phyloP scores from a whole-genome alignment of 2,888 invertebrate species.

The Elmis aenea region DNA sequence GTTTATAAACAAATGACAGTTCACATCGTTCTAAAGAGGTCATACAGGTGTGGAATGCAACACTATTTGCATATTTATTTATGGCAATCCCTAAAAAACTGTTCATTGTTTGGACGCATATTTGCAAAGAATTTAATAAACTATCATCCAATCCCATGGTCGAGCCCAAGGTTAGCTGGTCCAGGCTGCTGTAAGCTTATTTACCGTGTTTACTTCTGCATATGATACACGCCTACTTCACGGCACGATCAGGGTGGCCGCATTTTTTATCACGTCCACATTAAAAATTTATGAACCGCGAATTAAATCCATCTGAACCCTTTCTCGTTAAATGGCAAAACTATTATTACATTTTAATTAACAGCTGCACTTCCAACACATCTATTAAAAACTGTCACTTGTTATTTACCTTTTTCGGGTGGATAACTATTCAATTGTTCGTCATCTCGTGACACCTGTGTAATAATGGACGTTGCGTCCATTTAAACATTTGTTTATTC shows the following conservation, averaged over 20 bases:
- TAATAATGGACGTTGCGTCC: constrained; percentile 99
- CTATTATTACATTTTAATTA: constrained; percentile 1
- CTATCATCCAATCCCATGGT: constrained; percentile 30
- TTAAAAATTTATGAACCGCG: not conserved
- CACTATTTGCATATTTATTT: constrained; percentile 30
- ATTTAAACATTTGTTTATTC: constrained; percentile 68
- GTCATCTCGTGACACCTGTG: constrained; percentile 97
- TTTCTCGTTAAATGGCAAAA: not conserved
- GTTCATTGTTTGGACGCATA: constrained; percentile 23
- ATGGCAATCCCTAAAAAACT: constrained; percentile 10
- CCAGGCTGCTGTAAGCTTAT: constrained; percentile 32
- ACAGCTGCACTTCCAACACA: constrained; percentile 25
- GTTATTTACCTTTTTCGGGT: constrained; percentile 82
- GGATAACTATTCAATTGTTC: constrained; percentile 89
- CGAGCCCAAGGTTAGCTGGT: constrained; percentile 40
- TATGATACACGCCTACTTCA: constrained; percentile 40
- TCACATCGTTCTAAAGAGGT: constrained; percentile 35
- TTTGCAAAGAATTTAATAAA: constrained; percentile 27
- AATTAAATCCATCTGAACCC: too few species aligned
- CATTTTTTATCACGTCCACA: constrained; percentile 1
- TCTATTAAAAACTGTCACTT: constrained; percentile 31
- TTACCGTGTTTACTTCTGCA: constrained; percentile 33
- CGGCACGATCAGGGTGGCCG: constrained; percentile 10
- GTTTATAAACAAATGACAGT: constrained; percentile 23
- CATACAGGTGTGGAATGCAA: constrained; percentile 37